Conservation (phyloP, 1,140 invertebrate species). For the Ceratoteleas bidentatus region DNA sequence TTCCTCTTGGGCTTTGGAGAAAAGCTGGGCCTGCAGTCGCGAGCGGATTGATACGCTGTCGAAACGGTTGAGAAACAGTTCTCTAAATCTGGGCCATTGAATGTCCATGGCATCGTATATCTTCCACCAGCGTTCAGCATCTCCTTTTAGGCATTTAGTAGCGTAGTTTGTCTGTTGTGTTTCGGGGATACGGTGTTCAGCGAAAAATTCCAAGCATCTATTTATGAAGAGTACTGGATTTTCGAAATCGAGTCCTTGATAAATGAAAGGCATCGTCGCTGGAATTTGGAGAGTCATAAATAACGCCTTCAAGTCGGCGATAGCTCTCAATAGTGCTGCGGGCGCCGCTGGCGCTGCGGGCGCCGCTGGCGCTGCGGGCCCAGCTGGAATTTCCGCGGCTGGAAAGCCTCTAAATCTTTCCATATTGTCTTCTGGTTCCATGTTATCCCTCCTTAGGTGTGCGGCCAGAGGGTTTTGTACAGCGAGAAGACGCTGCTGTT, state of each 20-base stretch:
- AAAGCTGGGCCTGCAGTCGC: constrained; percentile 37
- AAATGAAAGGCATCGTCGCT: not conserved
- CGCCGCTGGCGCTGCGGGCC: not conserved
- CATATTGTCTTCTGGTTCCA: not conserved
- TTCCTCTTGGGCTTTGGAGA: constrained; percentile 32
- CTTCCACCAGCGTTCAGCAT: constrained; percentile 54
- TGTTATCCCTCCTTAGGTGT: no score
- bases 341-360: not conserved
- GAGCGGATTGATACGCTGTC: constrained; percentile 21
- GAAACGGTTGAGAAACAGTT: constrained; percentile 30
- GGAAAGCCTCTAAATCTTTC: no score
- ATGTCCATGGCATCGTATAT: constrained; percentile 38
- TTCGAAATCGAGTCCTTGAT: constrained; percentile 1
- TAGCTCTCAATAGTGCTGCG: not conserved
- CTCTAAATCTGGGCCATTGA: constrained; percentile 29
- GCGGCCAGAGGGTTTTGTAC: no score
- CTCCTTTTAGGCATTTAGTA: constrained; percentile 30
- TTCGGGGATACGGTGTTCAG: not conserved
- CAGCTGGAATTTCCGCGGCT: not conserved
- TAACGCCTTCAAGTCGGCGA: not conserved
- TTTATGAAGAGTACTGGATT: not conserved
- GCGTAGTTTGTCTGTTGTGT: not conserved
- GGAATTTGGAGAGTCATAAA: not conserved
- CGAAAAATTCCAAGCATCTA: constrained; percentile 12
- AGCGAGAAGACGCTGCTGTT: not conserved